Conservation (phyloP, 2,797 vertebrate genomes). For the Danio tinwini region DNA sequence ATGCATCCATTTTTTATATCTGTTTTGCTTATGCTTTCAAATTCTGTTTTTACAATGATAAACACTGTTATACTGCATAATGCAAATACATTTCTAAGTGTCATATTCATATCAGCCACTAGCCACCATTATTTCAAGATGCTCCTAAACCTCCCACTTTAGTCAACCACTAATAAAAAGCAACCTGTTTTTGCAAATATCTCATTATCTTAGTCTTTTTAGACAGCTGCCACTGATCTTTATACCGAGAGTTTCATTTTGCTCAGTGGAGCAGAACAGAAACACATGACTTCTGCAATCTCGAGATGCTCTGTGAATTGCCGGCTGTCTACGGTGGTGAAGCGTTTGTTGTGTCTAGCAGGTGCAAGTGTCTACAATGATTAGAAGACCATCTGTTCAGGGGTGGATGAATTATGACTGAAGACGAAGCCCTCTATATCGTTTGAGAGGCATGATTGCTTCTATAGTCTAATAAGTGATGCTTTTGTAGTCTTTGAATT, state of each 20-base stretch:
- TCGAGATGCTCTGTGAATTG: slow-evolving; percentile 25
- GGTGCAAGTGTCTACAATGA: slow-evolving; percentile 46
- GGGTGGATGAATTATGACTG: slow-evolving; percentile 38
- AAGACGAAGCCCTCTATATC: slow-evolving; percentile 20
- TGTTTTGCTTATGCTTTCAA: background rate
- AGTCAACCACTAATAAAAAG: slow-evolving; percentile 6
- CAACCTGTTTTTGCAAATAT: slow-evolving; percentile 28
- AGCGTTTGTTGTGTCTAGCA: slow-evolving; percentile 38
- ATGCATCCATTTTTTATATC: no score
- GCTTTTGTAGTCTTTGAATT: slow-evolving; percentile 1
- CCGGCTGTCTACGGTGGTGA: slow-evolving; percentile 32
- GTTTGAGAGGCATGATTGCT: slow-evolving; percentile 8
- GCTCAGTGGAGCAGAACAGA: slow-evolving; percentile 18
- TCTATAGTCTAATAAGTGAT: background rate
- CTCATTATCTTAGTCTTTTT: slow-evolving; percentile 32
- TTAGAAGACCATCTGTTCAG: slow-evolving; percentile 45
- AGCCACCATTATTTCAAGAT: background rate
- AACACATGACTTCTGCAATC: slow-evolving; percentile 40
- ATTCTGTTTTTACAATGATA: background rate
- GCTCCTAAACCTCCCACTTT: background rate
- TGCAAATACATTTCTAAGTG: background rate
- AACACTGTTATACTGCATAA: background rate
- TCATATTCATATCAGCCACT: background rate
- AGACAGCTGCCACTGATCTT: slow-evolving; percentile 30
- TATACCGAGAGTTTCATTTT: slow-evolving; percentile 37